phyloP scores from a whole-genome alignment of 92 coral and sea anemone genomes.

The Paragorgia papillata region DNA sequence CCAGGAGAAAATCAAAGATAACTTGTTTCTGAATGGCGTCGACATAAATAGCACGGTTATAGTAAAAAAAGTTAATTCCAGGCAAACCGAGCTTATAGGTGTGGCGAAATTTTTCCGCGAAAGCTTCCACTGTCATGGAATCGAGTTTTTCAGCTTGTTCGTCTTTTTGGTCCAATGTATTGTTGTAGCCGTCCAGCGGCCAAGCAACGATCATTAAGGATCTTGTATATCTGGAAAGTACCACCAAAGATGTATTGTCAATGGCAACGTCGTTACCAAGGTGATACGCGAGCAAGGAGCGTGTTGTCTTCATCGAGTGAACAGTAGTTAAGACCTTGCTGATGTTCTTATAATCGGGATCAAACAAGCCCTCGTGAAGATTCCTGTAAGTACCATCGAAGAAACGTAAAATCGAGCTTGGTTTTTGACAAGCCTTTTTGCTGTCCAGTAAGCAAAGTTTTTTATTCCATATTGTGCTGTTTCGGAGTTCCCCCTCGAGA shows the following conservation, averaged over 20 bases:
- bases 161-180: constrained; percentile 44
- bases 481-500: constrained; percentile 47
- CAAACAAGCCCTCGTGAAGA: constrained; percentile 47
- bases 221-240: constrained; percentile 44
- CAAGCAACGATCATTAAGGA: constrained; percentile 54
- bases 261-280: constrained; percentile 59
- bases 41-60: constrained; percentile 46
- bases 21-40: constrained; percentile 58
- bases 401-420: constrained; percentile 65
- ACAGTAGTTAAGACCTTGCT: constrained; percentile 56
- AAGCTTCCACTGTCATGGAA: constrained; percentile 46
- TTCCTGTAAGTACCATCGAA: constrained; percentile 65
- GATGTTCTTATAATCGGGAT: constrained; percentile 61
- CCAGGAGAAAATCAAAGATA: constrained; percentile 61
- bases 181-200: constrained; percentile 59
- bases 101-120: constrained; percentile 32
- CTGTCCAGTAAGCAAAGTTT: constrained; percentile 56
- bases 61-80: constrained; percentile 52
- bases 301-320: constrained; percentile 21
- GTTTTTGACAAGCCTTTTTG: constrained; percentile 40
- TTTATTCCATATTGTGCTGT: constrained; percentile 52
- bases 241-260: constrained; percentile 2
- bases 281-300: constrained; percentile 51
- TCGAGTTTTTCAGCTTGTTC: constrained; percentile 55
- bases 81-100: constrained; percentile 55